Conservation (phyloP, 2,113 vertebrate species). For the Hassar affinis region DNA sequence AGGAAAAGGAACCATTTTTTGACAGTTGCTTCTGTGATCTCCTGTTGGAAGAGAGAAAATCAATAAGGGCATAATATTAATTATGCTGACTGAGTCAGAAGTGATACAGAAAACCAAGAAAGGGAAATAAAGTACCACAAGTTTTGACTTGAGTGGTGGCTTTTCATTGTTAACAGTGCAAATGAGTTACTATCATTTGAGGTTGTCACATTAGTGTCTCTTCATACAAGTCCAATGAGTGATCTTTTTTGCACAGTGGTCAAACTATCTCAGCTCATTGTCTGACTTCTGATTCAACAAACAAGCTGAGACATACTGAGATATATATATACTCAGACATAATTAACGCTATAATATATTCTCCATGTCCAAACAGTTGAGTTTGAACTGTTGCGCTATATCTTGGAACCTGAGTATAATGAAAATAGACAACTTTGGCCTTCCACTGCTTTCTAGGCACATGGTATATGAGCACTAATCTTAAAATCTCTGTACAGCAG, state of each 20-base stretch:
- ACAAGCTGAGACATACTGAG: not conserved
- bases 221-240: not conserved
- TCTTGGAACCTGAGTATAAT: not conserved
- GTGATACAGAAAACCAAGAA: not conserved
- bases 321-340: not conserved
- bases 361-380: no score
- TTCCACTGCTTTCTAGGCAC: not conserved
- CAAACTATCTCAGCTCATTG: not conserved
- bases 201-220: not conserved
- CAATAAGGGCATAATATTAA: not conserved
- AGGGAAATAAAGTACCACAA: not conserved
- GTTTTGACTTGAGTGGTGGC: not conserved
- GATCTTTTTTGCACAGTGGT: not conserved
- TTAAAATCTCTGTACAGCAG: not conserved
- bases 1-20: conserved; percentile 27
- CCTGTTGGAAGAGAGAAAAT: conserved; percentile 5
- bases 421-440: not conserved
- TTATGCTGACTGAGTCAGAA: not conserved
- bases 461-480: not conserved
- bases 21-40: not conserved
- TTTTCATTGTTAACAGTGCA: not conserved
- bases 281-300: not conserved
- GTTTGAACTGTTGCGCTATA: no score
- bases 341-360: no score
- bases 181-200: not conserved